Evolutionary conservation across 2,888 invertebrate species (phyloP), one percentile per base, ranked within the genome.

Genomic region (Siphlonurus alternatus): DNA sequence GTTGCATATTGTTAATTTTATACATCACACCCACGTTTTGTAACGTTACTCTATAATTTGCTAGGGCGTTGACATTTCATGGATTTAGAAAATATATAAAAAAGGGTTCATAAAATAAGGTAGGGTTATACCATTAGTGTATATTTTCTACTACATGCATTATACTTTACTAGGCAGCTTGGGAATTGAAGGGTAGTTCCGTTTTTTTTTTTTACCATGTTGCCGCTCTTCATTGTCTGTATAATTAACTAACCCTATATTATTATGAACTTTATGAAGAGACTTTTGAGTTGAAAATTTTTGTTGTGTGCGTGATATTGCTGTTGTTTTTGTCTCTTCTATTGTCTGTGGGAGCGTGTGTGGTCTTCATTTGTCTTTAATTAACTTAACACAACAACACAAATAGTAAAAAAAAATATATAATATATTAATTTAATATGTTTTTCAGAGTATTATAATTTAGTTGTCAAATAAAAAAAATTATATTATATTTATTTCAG

Each of bases 21-120:
- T 25, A 23, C 24, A 60, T 54, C 53, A 38, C 25, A 64, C 54
- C 64, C 56, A 61, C 20, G 56, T 64, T 65, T 59, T 24, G n/a
- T 64, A 51, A 23, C 19, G 15, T 53, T 25, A 61, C 61, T 38
- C 23, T 61, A n/a, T 61, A 53, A 20, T 25, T 60, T 61, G 59
- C 51, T 59, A 60, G 23, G 23, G 19, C 61, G 61, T n/a, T 25
- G 7, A 38, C 38, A 38, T 38, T 38, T 38, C 38, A 15, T 2
- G 23, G 25, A 51, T 61, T 60, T 25, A 59, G 20, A n/a, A n/a
- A n/a, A n/a, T n/a, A n/a, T n/a, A 38, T 38, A 10, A 5, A 38
- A 38, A 38, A 38, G 38, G 38, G 38, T 38, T 38, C 38, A 38
- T 38, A 38, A 38, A 38, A 38, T 38, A 38, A 38, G 38, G 38